phyloP scores from a whole-genome alignment of 2,888 invertebrate genomes.

The Doris montereyensis region DNA sequence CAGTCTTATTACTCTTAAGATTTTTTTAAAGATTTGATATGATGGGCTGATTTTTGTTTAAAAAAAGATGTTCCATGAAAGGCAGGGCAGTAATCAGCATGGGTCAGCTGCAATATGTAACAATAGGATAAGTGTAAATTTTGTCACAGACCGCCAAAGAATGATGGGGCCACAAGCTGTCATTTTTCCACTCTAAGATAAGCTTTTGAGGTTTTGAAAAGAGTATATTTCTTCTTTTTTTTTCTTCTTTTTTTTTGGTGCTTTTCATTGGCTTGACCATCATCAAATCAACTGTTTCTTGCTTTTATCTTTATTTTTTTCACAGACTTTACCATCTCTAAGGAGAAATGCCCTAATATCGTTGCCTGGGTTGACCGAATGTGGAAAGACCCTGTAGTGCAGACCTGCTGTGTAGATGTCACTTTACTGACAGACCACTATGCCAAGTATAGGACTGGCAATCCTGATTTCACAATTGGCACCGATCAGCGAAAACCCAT shows the following conservation, averaged over 20 bases:
- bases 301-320: conserved; percentile 5
- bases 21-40: no score
- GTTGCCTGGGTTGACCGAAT: conserved; percentile 44
- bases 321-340: conserved; percentile 41
- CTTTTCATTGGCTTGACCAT: no score
- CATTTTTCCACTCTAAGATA: no score
- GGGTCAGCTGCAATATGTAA: no score
- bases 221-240: background rate
- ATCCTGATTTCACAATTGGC: conserved; percentile 47
- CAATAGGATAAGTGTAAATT: no score
- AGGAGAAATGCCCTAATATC: conserved; percentile 35
- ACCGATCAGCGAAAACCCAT: conserved; percentile 33
- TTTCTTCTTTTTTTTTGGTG: background rate
- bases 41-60: no score
- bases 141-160: no score
- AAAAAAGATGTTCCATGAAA: no score
- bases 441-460: conserved; percentile 45
- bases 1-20: no score
- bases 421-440: conserved; percentile 43
- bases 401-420: conserved; percentile 41
- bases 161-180: no score
- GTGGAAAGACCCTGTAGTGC: conserved; percentile 45
- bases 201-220: background rate
- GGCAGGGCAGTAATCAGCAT: no score
- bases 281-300: background rate